Evolutionary conservation across 2,113 vertebrate genomes (phyloP).

Genomic region (Corythoichthys intestinalis): DNA sequence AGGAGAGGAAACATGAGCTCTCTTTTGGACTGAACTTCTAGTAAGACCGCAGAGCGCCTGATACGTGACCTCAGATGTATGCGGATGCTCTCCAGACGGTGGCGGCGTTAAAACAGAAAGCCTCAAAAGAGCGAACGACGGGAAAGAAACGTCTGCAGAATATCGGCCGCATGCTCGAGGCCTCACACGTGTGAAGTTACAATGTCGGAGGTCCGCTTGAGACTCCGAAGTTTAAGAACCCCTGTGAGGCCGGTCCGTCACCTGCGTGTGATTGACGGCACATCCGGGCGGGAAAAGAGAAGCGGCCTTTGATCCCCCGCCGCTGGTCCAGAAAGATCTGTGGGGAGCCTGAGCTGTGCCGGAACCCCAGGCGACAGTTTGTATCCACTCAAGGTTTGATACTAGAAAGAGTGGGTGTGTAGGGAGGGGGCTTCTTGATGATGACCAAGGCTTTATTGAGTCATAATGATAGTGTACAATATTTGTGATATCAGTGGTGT

Average conservation of each 20-base stretch:
- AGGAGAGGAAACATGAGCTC: constrained; percentile 68
- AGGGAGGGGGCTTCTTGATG: constrained; percentile 29
- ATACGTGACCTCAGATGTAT: constrained; percentile 65
- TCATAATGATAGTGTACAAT: too few species aligned
- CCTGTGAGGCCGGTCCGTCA: constrained; percentile 24
- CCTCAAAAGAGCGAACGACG: constrained; percentile 46
- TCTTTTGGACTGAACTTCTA: constrained; percentile 59
- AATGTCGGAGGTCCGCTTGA: neutral
- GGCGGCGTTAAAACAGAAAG: constrained; percentile 61
- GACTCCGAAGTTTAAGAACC: neutral
- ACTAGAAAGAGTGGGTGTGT: neutral
- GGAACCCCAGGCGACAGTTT: constrained; percentile 62
- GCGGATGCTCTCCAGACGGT: constrained; percentile 62
- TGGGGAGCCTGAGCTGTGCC: constrained; percentile 73
- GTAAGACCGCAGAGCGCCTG: constrained; percentile 66
- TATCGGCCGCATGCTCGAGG: neutral
- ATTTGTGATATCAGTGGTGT: too few species aligned
- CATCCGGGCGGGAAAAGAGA: constrained; percentile 68
- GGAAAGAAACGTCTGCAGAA: constrained; percentile 7
- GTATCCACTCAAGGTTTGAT: constrained; percentile 61
- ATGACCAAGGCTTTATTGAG: too few species aligned
- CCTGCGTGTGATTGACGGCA: constrained; percentile 73
- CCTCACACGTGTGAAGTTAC: neutral
- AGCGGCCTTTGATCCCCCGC: constrained; percentile 86
- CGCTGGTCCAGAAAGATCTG: constrained; percentile 73